phyloP scores from a whole-genome alignment of 2,888 invertebrate species.

The Deroplatys truncata region DNA sequence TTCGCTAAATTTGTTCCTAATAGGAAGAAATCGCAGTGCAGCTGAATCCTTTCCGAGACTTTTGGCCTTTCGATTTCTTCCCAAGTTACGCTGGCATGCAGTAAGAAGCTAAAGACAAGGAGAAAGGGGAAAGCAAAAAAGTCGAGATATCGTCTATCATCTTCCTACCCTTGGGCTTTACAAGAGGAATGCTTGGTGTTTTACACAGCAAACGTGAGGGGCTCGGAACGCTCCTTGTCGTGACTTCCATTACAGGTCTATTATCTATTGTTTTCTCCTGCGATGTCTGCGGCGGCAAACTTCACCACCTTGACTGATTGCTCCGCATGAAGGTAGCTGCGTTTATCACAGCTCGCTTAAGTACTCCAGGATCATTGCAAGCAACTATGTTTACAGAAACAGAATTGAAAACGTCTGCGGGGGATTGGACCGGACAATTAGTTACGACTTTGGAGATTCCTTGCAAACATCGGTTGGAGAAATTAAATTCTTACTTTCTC shows the following conservation, averaged over 20 bases:
- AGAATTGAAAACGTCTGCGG: too few species aligned
- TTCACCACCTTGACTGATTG: not conserved
- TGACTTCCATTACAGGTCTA: conserved; percentile 13
- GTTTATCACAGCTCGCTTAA: not conserved
- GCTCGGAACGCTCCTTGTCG: not conserved
- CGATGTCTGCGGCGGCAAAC: not conserved
- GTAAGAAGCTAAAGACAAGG: not conserved
- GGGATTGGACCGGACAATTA: too few species aligned
- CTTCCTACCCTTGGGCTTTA: not conserved
- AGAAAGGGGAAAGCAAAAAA: not conserved
- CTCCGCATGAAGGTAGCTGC: not conserved
- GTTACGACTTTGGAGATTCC: too few species aligned
- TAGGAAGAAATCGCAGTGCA: too few species aligned
- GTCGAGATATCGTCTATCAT: not conserved
- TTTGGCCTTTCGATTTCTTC: not conserved
- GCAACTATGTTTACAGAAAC: too few species aligned
- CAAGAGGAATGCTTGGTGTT: not conserved
- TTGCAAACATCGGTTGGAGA: too few species aligned
- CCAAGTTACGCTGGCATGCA: not conserved
- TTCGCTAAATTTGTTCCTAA: not conserved
- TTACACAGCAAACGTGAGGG: not conserved
- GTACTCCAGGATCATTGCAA: not conserved
- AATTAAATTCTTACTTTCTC: too few species aligned
- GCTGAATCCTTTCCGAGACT: too few species aligned
- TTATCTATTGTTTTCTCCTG: conserved; percentile 12